Base-by-base conservation (phyloP, 1,140 invertebrate species). In the Leptopilina boulardi region DNA sequence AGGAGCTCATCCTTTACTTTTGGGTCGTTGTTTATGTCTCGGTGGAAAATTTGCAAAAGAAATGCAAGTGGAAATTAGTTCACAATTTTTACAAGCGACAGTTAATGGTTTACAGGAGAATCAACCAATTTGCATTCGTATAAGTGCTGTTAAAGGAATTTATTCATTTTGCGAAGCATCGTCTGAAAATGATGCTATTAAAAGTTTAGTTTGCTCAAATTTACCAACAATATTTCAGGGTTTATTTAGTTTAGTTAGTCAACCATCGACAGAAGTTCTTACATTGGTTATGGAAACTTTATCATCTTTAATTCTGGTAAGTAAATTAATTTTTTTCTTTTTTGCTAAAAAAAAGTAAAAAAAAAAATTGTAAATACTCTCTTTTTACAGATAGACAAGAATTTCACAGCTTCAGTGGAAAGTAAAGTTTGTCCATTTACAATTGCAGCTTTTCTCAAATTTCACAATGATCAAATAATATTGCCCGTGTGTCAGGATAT, bases 381-480 rank as follows among this genome's bases (percentile, higher is more conserved):
- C 74, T 71, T 30, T 80, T 87, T 83, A 42, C 83, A 94, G 92
- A 89, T 96, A 71, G 95, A 96, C 89, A 90, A 93, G 59, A 89
- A 91, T 38, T 95, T 96, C 84, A 95, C 95, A 4, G 93, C 93
- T 26, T 92, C 92, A 13, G 89, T 93, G 19, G 94, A 95, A 83
- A 90, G 86, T 18, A 95, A 95, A 89, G 91, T 96, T 5, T 93
- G 93, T 59, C 94, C 95, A 1, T 84, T 96, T 42, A 93, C 94
- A 6, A 94, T 96, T 77, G 94, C 94, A 18, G 92, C 94, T 0
- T 96, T 96, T 85, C 89, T 96, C 0, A 96, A 96, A 86, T 94
- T 91, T 79, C 89, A 92, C 79, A 89, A 91, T 90, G 95, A 96
- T 89, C 95, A 94, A 11, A 92, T 93, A 47, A 91, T 96, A 30